Evolutionary conservation across 2,113 vertebrate species (phyloP), one percentile per base, ranked within the genome.

Genomic region (Pelmatolapia mariae): DNA sequence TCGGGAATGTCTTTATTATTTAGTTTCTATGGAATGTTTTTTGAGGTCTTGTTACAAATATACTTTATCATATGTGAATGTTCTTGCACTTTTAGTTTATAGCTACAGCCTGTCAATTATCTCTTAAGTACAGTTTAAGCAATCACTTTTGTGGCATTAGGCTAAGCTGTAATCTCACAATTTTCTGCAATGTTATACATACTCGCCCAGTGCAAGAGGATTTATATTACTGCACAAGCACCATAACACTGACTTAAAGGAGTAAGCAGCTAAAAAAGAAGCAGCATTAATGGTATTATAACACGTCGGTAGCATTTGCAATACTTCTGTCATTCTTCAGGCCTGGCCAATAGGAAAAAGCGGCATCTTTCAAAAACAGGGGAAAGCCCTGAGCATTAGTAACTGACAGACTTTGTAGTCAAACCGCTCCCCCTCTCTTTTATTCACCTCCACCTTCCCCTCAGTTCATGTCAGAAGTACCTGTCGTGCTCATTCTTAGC

Each of bases 361-460:
- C 9, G 2, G 90, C 80, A 47, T 93, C 85, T 93, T 96, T 93
- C 92, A 94, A 95, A 94, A 84, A 43, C 33, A 66, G 80, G 84
- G 87, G 84, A 82, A 90, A 94, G 84, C 89, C 91, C 87, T 83
- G 81, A 91, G 82, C 26, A 33, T 36, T 80, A 88, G 19, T 66
- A 83, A 83, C 73, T 57, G 53, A 73, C 61, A 36, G 80, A 80
- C 84, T 57, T 81, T 85, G 76, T 22, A 82, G 52, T 90, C 66
- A 33, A 52, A 82, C 76, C 12, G 5, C 26, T 19, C 26, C 33
- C 59, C 12, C n/a, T 54, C 40, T 56, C 59, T 45, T 43, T 52
- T 73, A 52, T 81, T 40, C 18, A 52, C 79, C 53, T 85, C 40
- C 66, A 68, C 81, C 68, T 81, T n/a, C 50, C 24, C 63, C 57